Percentiles rank a stretch among this genome's conserved stretches.
Evolutionary conservation across 2,888 invertebrate genomes (phyloP).

Genomic region (Epicampocera succincta): DNA sequence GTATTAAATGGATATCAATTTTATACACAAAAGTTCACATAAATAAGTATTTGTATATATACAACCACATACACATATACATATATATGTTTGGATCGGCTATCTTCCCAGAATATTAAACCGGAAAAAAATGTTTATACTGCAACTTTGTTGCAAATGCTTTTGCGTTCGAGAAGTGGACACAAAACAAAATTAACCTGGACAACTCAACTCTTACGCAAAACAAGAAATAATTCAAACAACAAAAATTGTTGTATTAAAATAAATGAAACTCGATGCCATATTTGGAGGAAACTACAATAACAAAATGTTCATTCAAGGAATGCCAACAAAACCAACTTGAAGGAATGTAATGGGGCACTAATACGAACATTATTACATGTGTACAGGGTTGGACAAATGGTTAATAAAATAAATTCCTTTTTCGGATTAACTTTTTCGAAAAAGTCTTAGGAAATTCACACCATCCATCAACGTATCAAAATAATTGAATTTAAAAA

Average conservation of each 20-base stretch:
- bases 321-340: constrained; percentile 44
- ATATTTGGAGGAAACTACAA: constrained; percentile 25
- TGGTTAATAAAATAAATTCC: too few relatives aligned
- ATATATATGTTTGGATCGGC: not conserved
- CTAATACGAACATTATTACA: not conserved
- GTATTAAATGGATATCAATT: too few relatives aligned
- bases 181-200: not conserved
- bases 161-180: not conserved
- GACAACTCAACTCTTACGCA: not conserved
- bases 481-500: too few relatives aligned
- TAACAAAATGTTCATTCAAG: constrained; percentile 54
- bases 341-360: constrained; percentile 27
- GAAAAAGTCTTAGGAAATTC: too few relatives aligned
- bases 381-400: too few relatives aligned
- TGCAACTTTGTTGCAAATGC: constrained; percentile 14
- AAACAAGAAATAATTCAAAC: not conserved
- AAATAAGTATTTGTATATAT: too few relatives aligned
- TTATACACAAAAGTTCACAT: too few relatives aligned
- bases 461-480: too few relatives aligned
- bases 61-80: not conserved
- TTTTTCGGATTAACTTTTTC: too few relatives aligned
- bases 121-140: constrained; percentile 27
- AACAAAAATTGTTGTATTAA: constrained; percentile 23
- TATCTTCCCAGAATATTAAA: constrained; percentile 2
- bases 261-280: constrained; percentile 53